Conservation (phyloP, 2,797 vertebrate genomes). For the Lepus townsendii region DNA sequence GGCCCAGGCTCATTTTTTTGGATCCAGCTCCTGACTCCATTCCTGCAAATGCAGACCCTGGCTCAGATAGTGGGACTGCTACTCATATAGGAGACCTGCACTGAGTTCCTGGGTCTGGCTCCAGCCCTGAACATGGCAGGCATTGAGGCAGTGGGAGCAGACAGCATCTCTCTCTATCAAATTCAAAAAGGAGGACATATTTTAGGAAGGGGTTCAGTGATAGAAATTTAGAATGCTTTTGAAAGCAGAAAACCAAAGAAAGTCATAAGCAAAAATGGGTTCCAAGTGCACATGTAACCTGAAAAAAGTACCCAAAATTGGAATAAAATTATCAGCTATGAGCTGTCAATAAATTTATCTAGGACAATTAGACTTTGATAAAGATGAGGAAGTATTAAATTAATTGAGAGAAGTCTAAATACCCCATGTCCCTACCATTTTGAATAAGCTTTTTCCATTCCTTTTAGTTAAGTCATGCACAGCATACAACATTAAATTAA, state of each 20-base stretch:
- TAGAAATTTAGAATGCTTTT: not conserved
- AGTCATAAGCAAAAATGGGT: not conserved
- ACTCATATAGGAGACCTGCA: too few relatives aligned
- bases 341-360: not conserved
- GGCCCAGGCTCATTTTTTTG: too few relatives aligned
- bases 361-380: not conserved
- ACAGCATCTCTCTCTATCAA: too few relatives aligned
- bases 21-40: too few relatives aligned
- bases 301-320: not conserved
- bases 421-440: not conserved
- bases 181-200: not conserved
- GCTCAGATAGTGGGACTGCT: too few relatives aligned
- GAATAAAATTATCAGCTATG: not conserved
- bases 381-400: not conserved
- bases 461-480: conserved; percentile 34
- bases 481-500: conserved; percentile 19
- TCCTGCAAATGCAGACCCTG: too few relatives aligned
- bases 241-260: conserved; percentile 24
- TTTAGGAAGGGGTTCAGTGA: conserved; percentile 7
- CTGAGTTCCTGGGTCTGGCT: too few relatives aligned
- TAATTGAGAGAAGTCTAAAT: conserved; percentile 37
- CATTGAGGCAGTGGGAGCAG: too few relatives aligned
- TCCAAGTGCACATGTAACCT: not conserved
- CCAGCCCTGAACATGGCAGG: too few relatives aligned
- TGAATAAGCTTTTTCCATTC: not conserved